Evolutionary conservation across 2,113 vertebrate species (phyloP).

Genomic region (Dascyllus trimaculatus): DNA sequence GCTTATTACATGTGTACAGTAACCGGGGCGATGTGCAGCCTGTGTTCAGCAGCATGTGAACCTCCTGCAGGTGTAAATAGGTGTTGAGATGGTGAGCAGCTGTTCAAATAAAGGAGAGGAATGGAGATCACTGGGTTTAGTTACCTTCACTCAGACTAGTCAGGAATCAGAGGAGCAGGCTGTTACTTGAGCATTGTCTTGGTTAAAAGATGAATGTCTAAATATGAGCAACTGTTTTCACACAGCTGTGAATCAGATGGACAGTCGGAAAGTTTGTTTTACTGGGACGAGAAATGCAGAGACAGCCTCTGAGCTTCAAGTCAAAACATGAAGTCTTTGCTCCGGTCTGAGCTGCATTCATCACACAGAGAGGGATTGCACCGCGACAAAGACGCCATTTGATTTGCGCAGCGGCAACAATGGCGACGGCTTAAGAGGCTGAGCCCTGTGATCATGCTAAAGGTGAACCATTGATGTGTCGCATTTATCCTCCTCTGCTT

Average conservation of each 20-base stretch:
- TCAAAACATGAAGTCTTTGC: conserved; percentile 69
- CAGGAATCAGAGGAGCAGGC: conserved; percentile 34
- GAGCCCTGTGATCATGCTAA: conserved; percentile 58
- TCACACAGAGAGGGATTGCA: conserved; percentile 30
- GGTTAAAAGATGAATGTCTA: conserved; percentile 8
- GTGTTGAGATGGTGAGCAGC: conserved; percentile 24
- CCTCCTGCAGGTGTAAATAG: conserved; percentile 33
- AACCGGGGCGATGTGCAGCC: not conserved
- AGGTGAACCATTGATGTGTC: conserved; percentile 65
- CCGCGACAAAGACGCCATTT: conserved; percentile 59
- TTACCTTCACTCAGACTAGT: conserved; percentile 20
- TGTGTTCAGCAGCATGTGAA: not conserved
- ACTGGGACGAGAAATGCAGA: conserved; percentile 16
- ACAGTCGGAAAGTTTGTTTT: conserved; percentile 49
- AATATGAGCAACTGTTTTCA: not conserved
- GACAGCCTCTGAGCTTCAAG: conserved; percentile 62
- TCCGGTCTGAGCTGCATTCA: conserved; percentile 45
- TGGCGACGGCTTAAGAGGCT: conserved; percentile 26
- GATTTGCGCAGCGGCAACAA: conserved; percentile 32
- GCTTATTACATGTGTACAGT: not conserved
- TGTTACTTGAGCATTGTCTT: conserved; percentile 43
- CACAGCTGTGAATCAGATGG: conserved; percentile 19
- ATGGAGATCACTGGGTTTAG: conserved; percentile 27
- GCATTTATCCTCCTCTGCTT: conserved; percentile 46
- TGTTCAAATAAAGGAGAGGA: conserved; percentile 54